Conservation (phyloP, 2,113 vertebrate genomes). For the Nibea coibor region DNA sequence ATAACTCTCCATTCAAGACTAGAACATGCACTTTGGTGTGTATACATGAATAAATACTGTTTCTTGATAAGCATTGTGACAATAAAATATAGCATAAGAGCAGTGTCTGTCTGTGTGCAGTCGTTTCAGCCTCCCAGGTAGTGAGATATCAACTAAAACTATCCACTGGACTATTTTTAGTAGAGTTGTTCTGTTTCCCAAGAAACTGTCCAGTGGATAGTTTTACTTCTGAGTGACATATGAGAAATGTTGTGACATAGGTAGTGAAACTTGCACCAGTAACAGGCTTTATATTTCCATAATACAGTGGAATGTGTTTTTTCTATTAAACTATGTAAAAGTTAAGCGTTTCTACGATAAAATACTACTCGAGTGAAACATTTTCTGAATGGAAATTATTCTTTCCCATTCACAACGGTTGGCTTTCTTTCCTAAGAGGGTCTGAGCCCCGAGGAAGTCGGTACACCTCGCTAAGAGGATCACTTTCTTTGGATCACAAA, state of each 20-base stretch:
- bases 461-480: slow-evolving; percentile 68
- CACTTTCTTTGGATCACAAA: slow-evolving; percentile 69
- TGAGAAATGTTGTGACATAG: slow-evolving; percentile 18
- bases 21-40: slow-evolving; percentile 52
- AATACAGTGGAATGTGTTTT: slow-evolving; percentile 68
- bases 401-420: slow-evolving; percentile 31
- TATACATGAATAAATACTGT: slow-evolving; percentile 48
- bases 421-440: slow-evolving; percentile 57
- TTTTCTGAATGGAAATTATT: slow-evolving; percentile 9
- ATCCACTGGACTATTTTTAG: slow-evolving; percentile 28
- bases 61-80: slow-evolving; percentile 31
- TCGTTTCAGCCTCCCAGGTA: slow-evolving; percentile 9
- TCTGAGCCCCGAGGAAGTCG: slow-evolving; percentile 63
- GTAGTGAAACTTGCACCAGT: slow-evolving; percentile 30
- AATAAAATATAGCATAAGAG: slow-evolving; percentile 25
- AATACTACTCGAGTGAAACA: slow-evolving; percentile 32
- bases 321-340: slow-evolving; percentile 18
- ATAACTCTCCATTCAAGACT: slow-evolving; percentile 29
- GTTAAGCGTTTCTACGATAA: slow-evolving; percentile 27
- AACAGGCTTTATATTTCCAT: slow-evolving; percentile 10
- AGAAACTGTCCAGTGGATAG: slow-evolving; percentile 7
- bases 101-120: slow-evolving; percentile 11
- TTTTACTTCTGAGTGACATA: slow-evolving; percentile 5
- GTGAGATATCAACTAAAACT: slow-evolving; percentile 30
- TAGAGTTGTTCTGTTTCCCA: slow-evolving; percentile 20